These are phyloP conservation scores for Pempheris klunzingeri DNA, from an alignment of 2,797 vertebrate species.

Conservation along the genomic window DNA sequence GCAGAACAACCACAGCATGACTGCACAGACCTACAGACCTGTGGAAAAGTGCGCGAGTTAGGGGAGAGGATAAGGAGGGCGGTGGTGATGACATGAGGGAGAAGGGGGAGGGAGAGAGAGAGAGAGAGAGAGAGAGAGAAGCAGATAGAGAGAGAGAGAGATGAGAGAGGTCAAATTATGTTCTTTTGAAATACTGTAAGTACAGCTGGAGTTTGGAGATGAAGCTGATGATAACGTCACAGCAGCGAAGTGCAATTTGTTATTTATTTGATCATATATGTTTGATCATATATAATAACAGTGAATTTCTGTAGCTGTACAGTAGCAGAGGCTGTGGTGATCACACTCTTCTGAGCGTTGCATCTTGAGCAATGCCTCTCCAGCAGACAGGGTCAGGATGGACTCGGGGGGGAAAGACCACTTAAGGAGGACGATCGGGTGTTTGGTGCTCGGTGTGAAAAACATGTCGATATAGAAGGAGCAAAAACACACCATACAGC, in stretches of 20 bases:
- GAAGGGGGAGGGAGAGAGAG: slow-evolving; percentile 7
- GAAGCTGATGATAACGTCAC: background rate
- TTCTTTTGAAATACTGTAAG: background rate
- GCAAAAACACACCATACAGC: background rate
- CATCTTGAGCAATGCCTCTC: slow-evolving; percentile 4
- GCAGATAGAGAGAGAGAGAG: slow-evolving; percentile 5
- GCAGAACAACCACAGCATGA: slow-evolving; percentile 21
- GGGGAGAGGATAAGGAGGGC: slow-evolving; percentile 50
- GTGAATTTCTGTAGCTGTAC: background rate
- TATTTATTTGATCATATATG: background rate
- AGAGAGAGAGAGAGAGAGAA: slow-evolving; percentile 2
- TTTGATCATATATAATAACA: background rate
- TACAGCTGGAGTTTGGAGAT: slow-evolving; percentile 1
- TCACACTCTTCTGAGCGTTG: slow-evolving; percentile 1
- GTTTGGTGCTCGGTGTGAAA: slow-evolving; percentile 35
- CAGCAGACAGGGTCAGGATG: slow-evolving; percentile 27
- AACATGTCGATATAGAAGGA: slow-evolving; percentile 17
- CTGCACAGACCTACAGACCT: slow-evolving; percentile 18
- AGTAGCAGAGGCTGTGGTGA: background rate
- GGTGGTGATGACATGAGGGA: slow-evolving; percentile 42
- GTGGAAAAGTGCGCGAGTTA: slow-evolving; percentile 30
- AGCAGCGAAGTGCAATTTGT: background rate
- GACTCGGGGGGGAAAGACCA: slow-evolving; percentile 42
- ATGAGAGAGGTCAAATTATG: slow-evolving; percentile 21
- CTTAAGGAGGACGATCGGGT: slow-evolving; percentile 20